Evolutionary conservation across 2,797 vertebrate genomes (phyloP), one percentile per base, ranked within the genome.

Genomic region (Oreonectes daqikongensis): DNA sequence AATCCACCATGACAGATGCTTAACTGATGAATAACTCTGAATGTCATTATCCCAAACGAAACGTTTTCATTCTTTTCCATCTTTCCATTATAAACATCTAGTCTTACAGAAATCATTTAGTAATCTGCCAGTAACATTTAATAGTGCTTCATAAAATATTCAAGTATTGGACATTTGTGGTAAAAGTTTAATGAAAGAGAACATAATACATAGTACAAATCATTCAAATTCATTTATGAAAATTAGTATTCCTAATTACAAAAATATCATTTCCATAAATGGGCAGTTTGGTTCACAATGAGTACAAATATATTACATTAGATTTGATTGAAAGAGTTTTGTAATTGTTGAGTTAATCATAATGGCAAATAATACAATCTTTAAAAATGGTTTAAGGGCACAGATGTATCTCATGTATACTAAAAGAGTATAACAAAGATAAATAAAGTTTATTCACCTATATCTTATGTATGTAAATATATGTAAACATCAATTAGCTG

Each of bases 401-500:
- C 3, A 9, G 48, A 42, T 42, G 22, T 64, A 20, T 69, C 20
- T 28, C 32, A 50, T 52, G 20, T 15, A 69, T 28, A 72, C 42
- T 32, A 8, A 32, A 60, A 60, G 17, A n/a, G 17, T 60, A 32
- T 50, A 69, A 64, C 46, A 81, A 69, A 53, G 53, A 74, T 57
- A 76, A 26, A 79, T 42, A 15, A 44, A 55, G 28, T 42, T 50
- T 77, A 57, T 81, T 75, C 67, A 67, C 61, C 9, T 22, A 69
- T 67, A 59, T 76, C 42, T n/a, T n/a, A n/a, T n/a, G 46, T 52
- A 44, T 76, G 57, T 75, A 50, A 72, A 67, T 65, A 76, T 46
- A 57, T 63, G 70, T 65, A 79, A 83, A 76, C 79, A 76, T 72
- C 32, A 46, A 68, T 76, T 38, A 67, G 72, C 60, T 75, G 59